phyloP scores from a whole-genome alignment of 2,113 vertebrate genomes.

The Ceyx melanurus region DNA sequence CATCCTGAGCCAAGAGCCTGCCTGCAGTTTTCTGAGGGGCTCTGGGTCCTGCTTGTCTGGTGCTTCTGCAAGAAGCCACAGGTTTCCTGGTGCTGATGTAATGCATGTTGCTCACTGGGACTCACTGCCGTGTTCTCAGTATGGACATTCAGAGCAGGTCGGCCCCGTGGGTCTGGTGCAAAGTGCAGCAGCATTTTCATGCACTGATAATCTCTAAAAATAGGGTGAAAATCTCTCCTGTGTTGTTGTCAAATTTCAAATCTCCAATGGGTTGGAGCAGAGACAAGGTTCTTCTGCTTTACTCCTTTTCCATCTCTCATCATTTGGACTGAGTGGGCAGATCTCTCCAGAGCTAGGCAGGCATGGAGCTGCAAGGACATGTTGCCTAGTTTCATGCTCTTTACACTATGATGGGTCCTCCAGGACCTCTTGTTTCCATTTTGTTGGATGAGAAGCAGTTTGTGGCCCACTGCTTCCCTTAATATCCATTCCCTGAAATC shows the following conservation, averaged over 20 bases:
- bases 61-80: neutral
- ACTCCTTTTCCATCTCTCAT: neutral
- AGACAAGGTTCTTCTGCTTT: slow-evolving; percentile 5
- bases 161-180: rapidly evolving
- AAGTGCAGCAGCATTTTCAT: rapidly evolving
- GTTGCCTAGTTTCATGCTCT: slow-evolving; percentile 23
- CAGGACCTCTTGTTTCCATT: neutral
- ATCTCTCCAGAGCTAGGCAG: neutral
- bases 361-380: neutral
- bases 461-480: neutral
- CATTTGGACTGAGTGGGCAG: slow-evolving; percentile 13
- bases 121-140: neutral
- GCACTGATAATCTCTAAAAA: neutral
- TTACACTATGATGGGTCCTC: neutral
- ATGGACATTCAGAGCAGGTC: neutral
- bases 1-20: neutral
- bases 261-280: neutral
- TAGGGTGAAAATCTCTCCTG: neutral
- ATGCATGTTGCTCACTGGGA: rapidly evolving
- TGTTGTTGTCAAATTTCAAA: slow-evolving; percentile 13
- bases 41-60: neutral
- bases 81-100: neutral
- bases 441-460: neutral
- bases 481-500: neutral
- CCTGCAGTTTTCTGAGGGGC: neutral